Evolutionary conservation across 1,140 invertebrate genomes (phyloP), one percentile per base, ranked within the genome.

Genomic region (Hypothenemus hampei): DNA sequence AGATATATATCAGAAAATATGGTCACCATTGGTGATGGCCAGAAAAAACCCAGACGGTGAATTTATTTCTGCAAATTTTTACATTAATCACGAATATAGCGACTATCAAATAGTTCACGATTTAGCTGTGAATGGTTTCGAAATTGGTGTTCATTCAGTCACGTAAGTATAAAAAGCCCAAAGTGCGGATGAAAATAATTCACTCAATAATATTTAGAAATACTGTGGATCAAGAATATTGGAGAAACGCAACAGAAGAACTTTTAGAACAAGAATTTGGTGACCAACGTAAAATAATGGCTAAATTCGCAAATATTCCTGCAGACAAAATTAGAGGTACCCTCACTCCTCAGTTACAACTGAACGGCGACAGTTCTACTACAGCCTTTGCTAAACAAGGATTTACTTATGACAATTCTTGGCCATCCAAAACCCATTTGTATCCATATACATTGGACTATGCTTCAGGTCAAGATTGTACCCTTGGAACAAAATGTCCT

Each of bases 371-470:
- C 24, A 70, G 73, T 3, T 78, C 77, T 33, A 78, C 77, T 29
- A 70, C 76, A 58, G 75, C 81, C 15, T 73, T 78, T 53, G 60
- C 60, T 7, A 65, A 75, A 20, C 61, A 70, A 58, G 76, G 72
- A 4, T 69, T 86, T 8, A 46, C 59, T 3, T 87, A 84, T 62
- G 85, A 86, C 64, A 79, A 75, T 37, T 81, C 79, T 7, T 82
- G 81, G 81, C 78, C 79, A 3, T 81, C 81, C 15, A 46, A 55
- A 33, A 31, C 37, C 18, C 80, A 76, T 7, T 74, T 78, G 10
- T 64, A 55, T 31, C 86, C 86, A 0, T 88, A 86, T 63, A 86
- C 84, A 1, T 66, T 87, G 46, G 80, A 87, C 61, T 86, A 80
- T 62, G 58, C 61, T 3, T 77, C 75, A 4, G 72, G 64, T 47